Percentiles rank a stretch among this genome's conserved stretches.
phyloP scores from a whole-genome alignment of 2,797 vertebrate genomes.

The Gallinago nigripennis region DNA sequence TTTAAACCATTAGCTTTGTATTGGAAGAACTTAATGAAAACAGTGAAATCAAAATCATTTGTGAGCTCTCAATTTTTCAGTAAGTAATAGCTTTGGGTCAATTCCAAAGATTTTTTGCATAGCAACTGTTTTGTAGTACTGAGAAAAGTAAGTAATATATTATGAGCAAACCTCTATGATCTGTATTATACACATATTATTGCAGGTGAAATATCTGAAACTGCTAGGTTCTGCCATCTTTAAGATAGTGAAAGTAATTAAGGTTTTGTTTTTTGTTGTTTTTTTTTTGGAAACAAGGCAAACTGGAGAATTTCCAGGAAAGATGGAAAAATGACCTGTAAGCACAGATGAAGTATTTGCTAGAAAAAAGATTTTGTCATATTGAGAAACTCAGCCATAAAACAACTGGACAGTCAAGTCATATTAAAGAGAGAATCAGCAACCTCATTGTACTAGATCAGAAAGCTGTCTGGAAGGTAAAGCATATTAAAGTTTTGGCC shows the following conservation, averaged over 20 bases:
- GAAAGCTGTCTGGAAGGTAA: background rate
- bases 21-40: background rate
- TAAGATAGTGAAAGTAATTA: background rate
- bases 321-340: background rate
- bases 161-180: background rate
- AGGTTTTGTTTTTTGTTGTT: background rate
- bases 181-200: too few relatives aligned
- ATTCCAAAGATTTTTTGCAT: background rate
- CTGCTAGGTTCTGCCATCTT: background rate
- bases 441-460: background rate
- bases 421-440: background rate
- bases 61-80: background rate
- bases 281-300: background rate
- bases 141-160: background rate
- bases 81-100: background rate
- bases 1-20: background rate
- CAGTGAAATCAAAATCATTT: background rate
- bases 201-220: background rate
- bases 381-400: background rate
- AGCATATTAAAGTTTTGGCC: background rate
- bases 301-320: background rate
- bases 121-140: background rate
- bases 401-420: background rate
- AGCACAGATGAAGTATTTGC: background rate
- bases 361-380: background rate